phyloP scores from a whole-genome alignment of 2,888 invertebrate genomes.

The Cryptocephalus moraei region DNA sequence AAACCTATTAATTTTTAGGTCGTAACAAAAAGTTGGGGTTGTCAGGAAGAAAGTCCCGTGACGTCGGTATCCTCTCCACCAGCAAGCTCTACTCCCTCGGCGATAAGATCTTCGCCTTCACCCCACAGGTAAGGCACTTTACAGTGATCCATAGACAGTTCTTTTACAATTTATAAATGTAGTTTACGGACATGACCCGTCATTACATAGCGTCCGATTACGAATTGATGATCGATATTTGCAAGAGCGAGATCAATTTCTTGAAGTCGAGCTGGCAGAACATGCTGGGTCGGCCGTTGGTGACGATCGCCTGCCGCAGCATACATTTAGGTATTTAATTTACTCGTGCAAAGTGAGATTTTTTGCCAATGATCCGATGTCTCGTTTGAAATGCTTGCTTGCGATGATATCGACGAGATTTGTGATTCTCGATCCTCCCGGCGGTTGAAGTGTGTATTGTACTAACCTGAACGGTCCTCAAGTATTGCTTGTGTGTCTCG shows the following conservation, averaged over 20 bases:
- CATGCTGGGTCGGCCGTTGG: slow-evolving; percentile 91
- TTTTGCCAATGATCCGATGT: too few species aligned
- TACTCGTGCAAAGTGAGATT: not conserved
- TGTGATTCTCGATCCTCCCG: too few species aligned
- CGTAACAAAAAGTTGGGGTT: slow-evolving; percentile 87
- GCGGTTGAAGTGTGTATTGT: too few species aligned
- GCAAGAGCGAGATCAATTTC: slow-evolving; percentile 95
- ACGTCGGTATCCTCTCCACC: slow-evolving; percentile 95
- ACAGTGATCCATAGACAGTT: not conserved
- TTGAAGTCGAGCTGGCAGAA: slow-evolving; percentile 98
- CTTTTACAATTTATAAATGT: slow-evolving; percentile 29
- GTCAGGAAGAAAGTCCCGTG: slow-evolving; percentile 90
- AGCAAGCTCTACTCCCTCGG: slow-evolving; percentile 95
- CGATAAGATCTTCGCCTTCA: slow-evolving; percentile 95
- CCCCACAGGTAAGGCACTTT: slow-evolving; percentile 75
- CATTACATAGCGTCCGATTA: slow-evolving; percentile 99
- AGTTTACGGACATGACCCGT: slow-evolving; percentile 96
- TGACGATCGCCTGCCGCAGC: slow-evolving; percentile 81
- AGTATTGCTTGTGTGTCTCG: slow-evolving; percentile 8
- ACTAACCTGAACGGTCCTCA: too few species aligned
- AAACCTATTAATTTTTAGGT: slow-evolving; percentile 47
- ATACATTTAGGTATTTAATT: slow-evolving; percentile 70
- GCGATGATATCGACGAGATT: too few species aligned
- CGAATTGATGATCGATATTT: slow-evolving; percentile 94
- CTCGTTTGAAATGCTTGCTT: too few species aligned